Evolutionary conservation across 2,888 invertebrate species (phyloP), one percentile per base, ranked within the genome.

Genomic region (Machimus atricapillus): DNA sequence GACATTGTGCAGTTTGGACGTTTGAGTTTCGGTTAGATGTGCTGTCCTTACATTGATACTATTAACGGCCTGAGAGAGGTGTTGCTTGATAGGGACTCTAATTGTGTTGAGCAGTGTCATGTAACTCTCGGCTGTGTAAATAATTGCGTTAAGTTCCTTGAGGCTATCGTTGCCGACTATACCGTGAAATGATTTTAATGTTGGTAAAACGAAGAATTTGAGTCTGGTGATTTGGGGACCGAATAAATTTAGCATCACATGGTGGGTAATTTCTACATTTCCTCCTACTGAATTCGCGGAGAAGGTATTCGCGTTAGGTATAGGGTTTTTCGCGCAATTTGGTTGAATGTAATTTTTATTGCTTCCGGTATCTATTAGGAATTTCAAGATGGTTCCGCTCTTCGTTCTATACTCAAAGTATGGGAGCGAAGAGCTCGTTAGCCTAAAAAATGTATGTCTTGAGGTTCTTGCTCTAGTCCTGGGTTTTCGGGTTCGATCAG

Each of bases 361-460:
- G 14, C 37, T 37, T 16, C 76, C 76, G 66, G 85, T 66, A 3
- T 66, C 66, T 66, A 23, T 66, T 23, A 66, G 66, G 12, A 66
- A 66, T 66, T 66, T 66, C 8, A 66, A 9, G 8, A 12, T 66
- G 23, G 27, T 66, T 0, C 85, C 86, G 85, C 81, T 34, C 76
- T 76, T 76, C 76, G 37, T 40, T 19, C 40, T 76, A 40, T 16
- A 40, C 40, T 76, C 76, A n/a, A 87, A 27, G 37, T 85, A 87
- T 27, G 87, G 85, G 14, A 87, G 85, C 85, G 87, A 85, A 86
- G 85, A 86, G 86, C 78, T 66, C 31, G 16, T 34, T 74, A 87
- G 34, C 85, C 87, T 79, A 87, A 78, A 87, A 87, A 87, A 87
- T 79, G 19, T 46, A 40, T 74, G 37, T 86, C 81, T 14, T 85